Evolutionary conservation across 2,797 vertebrate species (phyloP).

Genomic region (Cetoscarus ocellatus): DNA sequence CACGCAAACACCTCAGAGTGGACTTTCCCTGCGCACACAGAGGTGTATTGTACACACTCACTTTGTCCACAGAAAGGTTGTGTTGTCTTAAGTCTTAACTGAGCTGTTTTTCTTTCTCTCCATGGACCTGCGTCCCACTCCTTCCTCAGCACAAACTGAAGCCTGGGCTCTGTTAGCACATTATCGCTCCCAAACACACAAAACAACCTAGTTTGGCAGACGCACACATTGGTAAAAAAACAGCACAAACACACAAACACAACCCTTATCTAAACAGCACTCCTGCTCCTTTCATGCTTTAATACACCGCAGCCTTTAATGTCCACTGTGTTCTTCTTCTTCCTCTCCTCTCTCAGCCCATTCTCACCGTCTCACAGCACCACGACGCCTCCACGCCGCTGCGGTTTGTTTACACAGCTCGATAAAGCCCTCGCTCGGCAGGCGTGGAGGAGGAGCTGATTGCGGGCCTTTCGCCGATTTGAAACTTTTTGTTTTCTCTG

Average conservation of each 20-base stretch:
- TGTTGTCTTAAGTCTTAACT: constrained; percentile 72
- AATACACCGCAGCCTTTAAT: constrained; percentile 21
- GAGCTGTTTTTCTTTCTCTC: constrained; percentile 71
- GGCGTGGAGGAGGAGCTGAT: constrained; percentile 38
- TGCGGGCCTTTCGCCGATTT: constrained; percentile 25
- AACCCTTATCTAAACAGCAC: constrained; percentile 48
- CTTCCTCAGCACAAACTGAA: constrained; percentile 59
- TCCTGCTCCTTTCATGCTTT: constrained; percentile 31
- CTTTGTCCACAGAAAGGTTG: constrained; percentile 53
- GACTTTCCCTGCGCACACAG: constrained; percentile 46
- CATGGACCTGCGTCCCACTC: constrained; percentile 51
- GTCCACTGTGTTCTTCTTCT: constrained; percentile 5
- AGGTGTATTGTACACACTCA: constrained; percentile 50
- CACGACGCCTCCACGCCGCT: constrained; percentile 36
- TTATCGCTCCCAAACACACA: constrained; percentile 50
- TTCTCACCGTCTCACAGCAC: constrained; percentile 31
- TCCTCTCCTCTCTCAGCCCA: constrained; percentile 11
- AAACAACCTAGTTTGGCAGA: constrained; percentile 20
- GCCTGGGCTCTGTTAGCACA: constrained; percentile 51
- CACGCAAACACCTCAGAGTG: constrained; percentile 28
- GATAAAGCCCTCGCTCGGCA: constrained; percentile 50
- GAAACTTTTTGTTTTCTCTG: constrained; percentile 55
- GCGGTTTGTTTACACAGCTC: constrained; percentile 53
- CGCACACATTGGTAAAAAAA: background rate
- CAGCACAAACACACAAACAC: constrained; percentile 19